phyloP scores from a whole-genome alignment of 2,888 invertebrate genomes.

The Mimumesa dahlbomi region DNA sequence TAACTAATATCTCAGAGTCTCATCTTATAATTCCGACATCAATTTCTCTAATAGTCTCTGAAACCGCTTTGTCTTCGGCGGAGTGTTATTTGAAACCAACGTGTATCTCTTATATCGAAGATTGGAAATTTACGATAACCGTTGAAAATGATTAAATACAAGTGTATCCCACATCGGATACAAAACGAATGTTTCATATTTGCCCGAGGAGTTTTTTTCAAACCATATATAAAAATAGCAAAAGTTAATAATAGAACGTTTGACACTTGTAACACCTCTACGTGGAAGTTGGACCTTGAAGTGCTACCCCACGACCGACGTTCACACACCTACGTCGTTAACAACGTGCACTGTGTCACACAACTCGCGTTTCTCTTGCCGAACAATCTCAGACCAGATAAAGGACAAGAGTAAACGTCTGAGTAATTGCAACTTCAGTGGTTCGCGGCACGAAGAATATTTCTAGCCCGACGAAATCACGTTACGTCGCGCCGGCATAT shows the following conservation, averaged over 20 bases:
- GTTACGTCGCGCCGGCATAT: background rate
- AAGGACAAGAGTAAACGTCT: conserved; percentile 30
- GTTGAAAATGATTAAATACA: conserved; percentile 16
- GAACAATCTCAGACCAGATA: conserved; percentile 41
- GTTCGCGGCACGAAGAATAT: background rate
- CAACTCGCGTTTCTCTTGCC: conserved; percentile 42
- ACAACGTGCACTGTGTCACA: conserved; percentile 36
- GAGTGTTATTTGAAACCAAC: conserved; percentile 37
- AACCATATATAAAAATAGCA: no score
- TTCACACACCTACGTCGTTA: conserved; percentile 33
- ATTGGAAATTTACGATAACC: conserved; percentile 1
- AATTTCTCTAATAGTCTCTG: conserved; percentile 57
- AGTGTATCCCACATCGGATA: background rate
- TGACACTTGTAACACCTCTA: conserved; percentile 26
- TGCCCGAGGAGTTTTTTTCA: no score
- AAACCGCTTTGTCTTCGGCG: conserved; percentile 40
- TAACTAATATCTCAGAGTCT: conserved; percentile 49
- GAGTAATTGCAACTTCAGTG: conserved; percentile 1
- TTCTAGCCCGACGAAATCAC: conserved; percentile 1
- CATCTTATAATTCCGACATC: conserved; percentile 64
- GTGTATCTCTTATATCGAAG: conserved; percentile 29
- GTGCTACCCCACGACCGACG: conserved; percentile 28
- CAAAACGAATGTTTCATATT: no score
- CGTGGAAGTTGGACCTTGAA: conserved; percentile 47
- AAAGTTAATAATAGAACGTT: background rate